Conservation (phyloP, 2,113 vertebrate genomes). For the Oenanthe melanoleuca region DNA sequence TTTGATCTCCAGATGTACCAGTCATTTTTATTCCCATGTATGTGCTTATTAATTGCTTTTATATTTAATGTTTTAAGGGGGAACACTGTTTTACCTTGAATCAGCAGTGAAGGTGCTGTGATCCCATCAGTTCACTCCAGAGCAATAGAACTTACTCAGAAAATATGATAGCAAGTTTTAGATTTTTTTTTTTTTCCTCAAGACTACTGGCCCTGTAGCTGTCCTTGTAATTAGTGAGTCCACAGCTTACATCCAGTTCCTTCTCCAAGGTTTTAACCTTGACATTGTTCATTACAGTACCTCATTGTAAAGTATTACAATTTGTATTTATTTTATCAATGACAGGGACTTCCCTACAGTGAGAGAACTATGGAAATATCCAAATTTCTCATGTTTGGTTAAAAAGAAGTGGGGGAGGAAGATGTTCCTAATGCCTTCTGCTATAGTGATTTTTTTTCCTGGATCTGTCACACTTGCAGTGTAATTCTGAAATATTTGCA, state of each 20-base stretch:
- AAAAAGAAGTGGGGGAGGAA: neutral
- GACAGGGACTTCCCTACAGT: neutral
- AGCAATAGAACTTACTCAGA: neutral
- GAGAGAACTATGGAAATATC: neutral
- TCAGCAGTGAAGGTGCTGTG: neutral
- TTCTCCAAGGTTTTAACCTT: neutral
- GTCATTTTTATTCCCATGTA: neutral
- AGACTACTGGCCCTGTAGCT: neutral
- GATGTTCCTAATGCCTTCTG: neutral
- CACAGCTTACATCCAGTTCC: neutral
- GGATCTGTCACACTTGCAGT: neutral
- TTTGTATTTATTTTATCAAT: neutral
- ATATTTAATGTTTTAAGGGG: neutral
- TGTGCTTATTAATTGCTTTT: conserved; percentile 21
- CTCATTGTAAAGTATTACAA: neutral
- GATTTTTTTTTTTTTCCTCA: neutral
- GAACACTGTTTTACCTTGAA: neutral
- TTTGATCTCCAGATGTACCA: conserved; percentile 45
- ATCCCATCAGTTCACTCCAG: neutral
- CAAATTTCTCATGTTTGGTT: neutral
- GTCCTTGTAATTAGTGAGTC: neutral
- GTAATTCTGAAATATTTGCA: neutral
- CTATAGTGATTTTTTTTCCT: neutral
- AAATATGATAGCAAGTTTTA: neutral
- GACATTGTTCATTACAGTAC: neutral